Conservation (phyloP, 2,797 vertebrate species). For the Sebastes wilsoni region DNA sequence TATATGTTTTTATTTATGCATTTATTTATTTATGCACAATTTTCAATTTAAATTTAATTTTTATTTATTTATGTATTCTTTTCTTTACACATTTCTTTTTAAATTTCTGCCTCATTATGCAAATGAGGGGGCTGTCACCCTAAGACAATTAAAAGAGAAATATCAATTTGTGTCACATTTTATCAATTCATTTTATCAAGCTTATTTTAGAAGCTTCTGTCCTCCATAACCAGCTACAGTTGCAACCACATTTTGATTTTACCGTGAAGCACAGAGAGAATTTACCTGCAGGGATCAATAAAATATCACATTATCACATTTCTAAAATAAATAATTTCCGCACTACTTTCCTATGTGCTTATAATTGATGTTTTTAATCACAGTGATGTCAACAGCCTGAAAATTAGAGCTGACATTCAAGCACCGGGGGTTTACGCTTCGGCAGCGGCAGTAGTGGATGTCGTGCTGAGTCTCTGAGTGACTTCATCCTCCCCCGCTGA, state of each 20-base stretch:
- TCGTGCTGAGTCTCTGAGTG: slow-evolving; percentile 42
- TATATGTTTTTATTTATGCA: too few relatives aligned
- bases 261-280: neutral
- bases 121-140: too few relatives aligned
- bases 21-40: too few relatives aligned
- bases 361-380: slow-evolving; percentile 22
- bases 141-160: too few relatives aligned
- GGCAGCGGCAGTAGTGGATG: neutral
- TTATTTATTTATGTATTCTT: too few relatives aligned
- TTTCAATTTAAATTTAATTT: too few relatives aligned
- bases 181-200: too few relatives aligned
- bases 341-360: neutral
- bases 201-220: too few relatives aligned
- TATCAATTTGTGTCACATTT: too few relatives aligned
- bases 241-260: neutral
- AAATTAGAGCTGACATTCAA: slow-evolving; percentile 44
- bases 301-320: neutral
- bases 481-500: slow-evolving; percentile 45
- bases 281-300: neutral
- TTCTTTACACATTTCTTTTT: too few relatives aligned
- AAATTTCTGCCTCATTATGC: too few relatives aligned
- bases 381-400: slow-evolving; percentile 16
- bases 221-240: neutral
- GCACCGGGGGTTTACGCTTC: neutral
- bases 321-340: neutral